These are phyloP conservation scores for Apteryx owenii DNA, from an alignment of 2,113 vertebrate species.

Conservation along the genomic window DNA sequence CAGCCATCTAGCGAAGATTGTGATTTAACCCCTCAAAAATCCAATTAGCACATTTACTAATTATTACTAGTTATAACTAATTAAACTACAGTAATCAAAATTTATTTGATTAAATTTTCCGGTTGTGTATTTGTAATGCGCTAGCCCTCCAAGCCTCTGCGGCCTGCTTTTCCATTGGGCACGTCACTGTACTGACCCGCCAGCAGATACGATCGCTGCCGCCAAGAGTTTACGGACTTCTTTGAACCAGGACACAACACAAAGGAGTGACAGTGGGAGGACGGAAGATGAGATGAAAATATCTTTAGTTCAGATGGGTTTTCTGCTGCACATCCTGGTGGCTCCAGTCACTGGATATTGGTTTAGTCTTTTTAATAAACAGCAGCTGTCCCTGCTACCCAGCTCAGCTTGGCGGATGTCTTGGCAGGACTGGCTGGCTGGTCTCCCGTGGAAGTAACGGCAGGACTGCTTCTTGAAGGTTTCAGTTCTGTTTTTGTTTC, in stretches of 20 bases:
- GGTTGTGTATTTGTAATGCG: neutral
- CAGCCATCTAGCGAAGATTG: neutral
- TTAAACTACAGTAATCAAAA: slow-evolving; percentile 68
- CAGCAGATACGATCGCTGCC: rapidly evolving
- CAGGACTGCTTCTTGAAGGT: neutral
- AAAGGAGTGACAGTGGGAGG: neutral
- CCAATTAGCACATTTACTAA: slow-evolving; percentile 57
- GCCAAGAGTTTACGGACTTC: rapidly evolving
- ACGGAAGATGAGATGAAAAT: neutral
- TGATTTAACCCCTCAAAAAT: slow-evolving; percentile 48
- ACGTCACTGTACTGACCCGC: neutral
- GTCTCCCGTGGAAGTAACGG: neutral
- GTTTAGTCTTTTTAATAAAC: neutral
- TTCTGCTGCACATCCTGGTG: neutral
- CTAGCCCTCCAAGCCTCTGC: neutral
- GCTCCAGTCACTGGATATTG: neutral
- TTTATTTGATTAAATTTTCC: neutral
- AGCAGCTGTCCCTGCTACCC: neutral
- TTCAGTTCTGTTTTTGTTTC: neutral
- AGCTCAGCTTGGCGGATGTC: neutral
- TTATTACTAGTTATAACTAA: slow-evolving; percentile 64
- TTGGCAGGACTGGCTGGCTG: neutral
- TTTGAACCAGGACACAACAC: neutral
- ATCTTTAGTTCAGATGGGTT: neutral
- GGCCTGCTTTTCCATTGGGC: neutral